Evolutionary conservation across 2,797 vertebrate species (phyloP).

Genomic region (Xiphorhynchus erythropygius): DNA sequence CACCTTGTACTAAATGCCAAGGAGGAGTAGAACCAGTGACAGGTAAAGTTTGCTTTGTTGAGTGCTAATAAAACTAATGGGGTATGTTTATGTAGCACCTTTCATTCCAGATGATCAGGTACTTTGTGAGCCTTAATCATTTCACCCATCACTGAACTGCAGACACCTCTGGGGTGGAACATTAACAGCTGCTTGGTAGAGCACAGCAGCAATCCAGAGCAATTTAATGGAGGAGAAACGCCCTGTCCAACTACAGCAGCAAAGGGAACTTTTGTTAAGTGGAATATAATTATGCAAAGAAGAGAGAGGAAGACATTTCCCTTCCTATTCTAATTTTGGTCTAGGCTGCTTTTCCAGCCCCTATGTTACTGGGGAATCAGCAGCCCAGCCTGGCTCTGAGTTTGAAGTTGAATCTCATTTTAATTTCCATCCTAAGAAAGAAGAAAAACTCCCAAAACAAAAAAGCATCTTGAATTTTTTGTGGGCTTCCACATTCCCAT

Average conservation of each 20-base stretch:
- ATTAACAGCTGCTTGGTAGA: constrained; percentile 48
- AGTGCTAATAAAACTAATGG: constrained; percentile 58
- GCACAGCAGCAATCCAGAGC: constrained; percentile 42
- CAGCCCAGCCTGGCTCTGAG: background rate
- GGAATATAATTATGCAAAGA: constrained; percentile 38
- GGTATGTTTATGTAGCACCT: constrained; percentile 48
- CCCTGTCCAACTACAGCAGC: background rate
- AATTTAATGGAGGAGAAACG: constrained; percentile 55
- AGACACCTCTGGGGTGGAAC: constrained; percentile 61
- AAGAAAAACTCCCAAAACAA: background rate
- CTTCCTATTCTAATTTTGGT: background rate
- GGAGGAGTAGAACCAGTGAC: constrained; percentile 6
- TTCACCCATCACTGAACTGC: constrained; percentile 56
- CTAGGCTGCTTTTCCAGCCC: background rate
- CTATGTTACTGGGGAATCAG: background rate
- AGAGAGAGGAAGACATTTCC: background rate
- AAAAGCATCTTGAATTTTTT: background rate
- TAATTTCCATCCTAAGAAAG: background rate
- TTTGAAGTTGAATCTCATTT: background rate
- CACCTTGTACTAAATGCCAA: background rate
- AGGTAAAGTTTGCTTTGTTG: constrained; percentile 51
- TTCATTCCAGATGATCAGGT: constrained; percentile 54
- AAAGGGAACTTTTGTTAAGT: constrained; percentile 49
- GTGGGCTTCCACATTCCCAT: background rate
- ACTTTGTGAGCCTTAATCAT: constrained; percentile 32